Base-by-base conservation (phyloP, 1,140 invertebrate genomes). In the Latrodectus geometricus region DNA sequence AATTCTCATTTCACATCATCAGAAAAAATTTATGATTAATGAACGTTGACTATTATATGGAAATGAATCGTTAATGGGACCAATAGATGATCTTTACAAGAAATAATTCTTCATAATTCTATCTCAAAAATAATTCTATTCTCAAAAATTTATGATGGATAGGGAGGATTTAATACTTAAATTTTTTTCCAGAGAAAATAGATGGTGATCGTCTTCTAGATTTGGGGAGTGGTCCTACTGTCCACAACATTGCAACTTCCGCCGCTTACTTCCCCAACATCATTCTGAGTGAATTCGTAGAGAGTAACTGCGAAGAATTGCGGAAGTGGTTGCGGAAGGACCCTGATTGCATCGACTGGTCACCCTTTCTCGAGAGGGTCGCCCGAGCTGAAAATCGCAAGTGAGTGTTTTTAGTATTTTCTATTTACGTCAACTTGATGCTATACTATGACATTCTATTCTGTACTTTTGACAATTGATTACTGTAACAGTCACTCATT, bases 291-390 rank as follows among this genome's bases (percentile, higher is more conserved):
- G 83, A 86, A 11, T 86, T 78, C 20, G 75, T 72, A 23, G 83
- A 77, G 15, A 65, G 23, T 7, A 86, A 86, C n/a, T 78, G 83
- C 20, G 52, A 72, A 20, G 20, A 70, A 23, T n/a, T 86, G 4
- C 49, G 76, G 8, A 78, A 78, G 15, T 86, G 83, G 83, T 15
- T 86, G 21, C 70, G n/a, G 4, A 86, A 77, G 0, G 83, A 86
- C 17, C 75, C 75, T 0, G 68, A 70, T 8, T 20, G 9, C 23
- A 15, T 78, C 12, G 83, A 86, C 35, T 86, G 83, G 75, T n/a
- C 75, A 0, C 49, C 20, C 9, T 86, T 78, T 49, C 9, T 86
- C 8, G 48, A 50, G 15, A 78, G 50, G 21, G 54, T 78, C 4
- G 83, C 83, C 9, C 49, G 23, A 72, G 50, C 68, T 8, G 83